Evolutionary conservation across 2,888 invertebrate species (phyloP).

Genomic region (Drosophila anceps): DNA sequence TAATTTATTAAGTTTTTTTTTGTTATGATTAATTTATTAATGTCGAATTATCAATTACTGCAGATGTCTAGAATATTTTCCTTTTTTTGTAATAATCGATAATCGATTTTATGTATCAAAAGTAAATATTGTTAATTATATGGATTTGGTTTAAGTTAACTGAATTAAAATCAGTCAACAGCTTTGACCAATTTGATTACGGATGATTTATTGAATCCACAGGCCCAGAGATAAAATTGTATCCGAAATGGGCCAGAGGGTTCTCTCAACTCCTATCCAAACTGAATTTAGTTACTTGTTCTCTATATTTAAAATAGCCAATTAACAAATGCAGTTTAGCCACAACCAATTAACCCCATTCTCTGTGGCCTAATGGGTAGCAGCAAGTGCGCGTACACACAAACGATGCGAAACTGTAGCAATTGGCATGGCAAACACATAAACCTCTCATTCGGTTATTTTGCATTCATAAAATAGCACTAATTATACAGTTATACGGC

Average conservation of each 20-base stretch:
- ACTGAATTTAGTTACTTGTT: background rate
- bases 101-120: background rate
- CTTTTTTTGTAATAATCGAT: background rate
- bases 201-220: background rate
- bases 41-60: too few relatives aligned
- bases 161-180: background rate
- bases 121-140: background rate
- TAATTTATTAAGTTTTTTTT: too few relatives aligned
- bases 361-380: background rate
- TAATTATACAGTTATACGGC: slow-evolving; percentile 74
- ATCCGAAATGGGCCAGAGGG: background rate
- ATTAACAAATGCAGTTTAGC: background rate
- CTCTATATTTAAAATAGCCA: background rate
- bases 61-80: too few relatives aligned
- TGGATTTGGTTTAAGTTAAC: too few relatives aligned
- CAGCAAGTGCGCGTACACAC: background rate
- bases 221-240: background rate
- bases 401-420: slow-evolving; percentile 31
- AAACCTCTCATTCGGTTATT: slow-evolving; percentile 75
- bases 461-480: slow-evolving; percentile 72
- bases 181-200: background rate
- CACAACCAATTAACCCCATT: background rate
- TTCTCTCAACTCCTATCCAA: background rate
- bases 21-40: too few relatives aligned
- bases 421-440: slow-evolving; percentile 54